Evolutionary conservation across 2,888 invertebrate species (phyloP), one percentile per base, ranked within the genome.

Genomic region (Crossocerus cetratus): DNA sequence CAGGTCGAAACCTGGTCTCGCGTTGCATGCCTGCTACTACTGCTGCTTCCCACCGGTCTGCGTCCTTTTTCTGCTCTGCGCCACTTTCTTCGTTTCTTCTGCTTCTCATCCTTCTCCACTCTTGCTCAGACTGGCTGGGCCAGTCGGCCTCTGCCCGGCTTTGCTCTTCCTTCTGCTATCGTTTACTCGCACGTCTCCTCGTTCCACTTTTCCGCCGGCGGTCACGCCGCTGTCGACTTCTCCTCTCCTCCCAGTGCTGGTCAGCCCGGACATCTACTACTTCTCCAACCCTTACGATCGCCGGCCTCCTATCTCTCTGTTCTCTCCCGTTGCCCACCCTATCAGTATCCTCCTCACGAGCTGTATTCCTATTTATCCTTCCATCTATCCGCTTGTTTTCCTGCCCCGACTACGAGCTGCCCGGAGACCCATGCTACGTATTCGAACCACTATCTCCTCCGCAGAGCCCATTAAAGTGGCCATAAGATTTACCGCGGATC

Each of bases 31-130:
- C 62, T 63, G 56, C 55, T 49, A 5, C 32, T 5, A 5, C 8
- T 32, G 8, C 64, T 44, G 65, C 60, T 70, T 69, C 21, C 69
- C 65, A 49, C 56, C 69, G 56, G 55, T 49, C 21, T 22, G 44
- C 21, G 43, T 20, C 60, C 56, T 43, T 16, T 43, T 53, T 53
- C 55, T 44, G 54, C 60, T 61, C 21, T 58, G 42, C 55, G 49
- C 53, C 20, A 54, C 14, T 54, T 43, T 32, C 21, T 32, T 59
- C 45, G 44, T 20, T 61, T 54, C 23, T 11, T 44, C 65, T 54
- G 14, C 43, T 66, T 45, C 23, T 72, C 20, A 16, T 21, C 49
- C n/a, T 42, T 58, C 42, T 18, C 57, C 16, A n/a, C 23, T 8
- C n/a, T 32, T 16, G 14, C 56, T 16, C 21, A 32, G 32, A 32